Evolutionary conservation across 1,140 invertebrate genomes (phyloP).

Genomic region (Aphidius gifuensis): DNA sequence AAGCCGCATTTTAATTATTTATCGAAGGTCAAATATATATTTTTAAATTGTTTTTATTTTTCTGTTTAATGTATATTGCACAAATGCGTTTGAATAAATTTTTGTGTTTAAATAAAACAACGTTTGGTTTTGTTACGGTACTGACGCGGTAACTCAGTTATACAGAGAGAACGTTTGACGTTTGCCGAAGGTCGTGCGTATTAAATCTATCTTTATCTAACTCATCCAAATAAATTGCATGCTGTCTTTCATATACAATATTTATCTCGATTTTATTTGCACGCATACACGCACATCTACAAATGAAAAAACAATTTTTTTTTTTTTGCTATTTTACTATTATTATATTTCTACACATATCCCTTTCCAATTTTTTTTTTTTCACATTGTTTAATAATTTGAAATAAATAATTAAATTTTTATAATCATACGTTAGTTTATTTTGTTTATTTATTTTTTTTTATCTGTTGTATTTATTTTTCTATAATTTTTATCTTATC

Average conservation of each 20-base stretch:
- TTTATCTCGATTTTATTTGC: slow-evolving; percentile 4
- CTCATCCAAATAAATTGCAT: not conserved
- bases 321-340: too few species aligned
- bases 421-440: slow-evolving; percentile 3
- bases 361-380: not conserved
- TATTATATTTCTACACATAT: too few species aligned
- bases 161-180: slow-evolving; percentile 31
- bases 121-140: slow-evolving; percentile 20
- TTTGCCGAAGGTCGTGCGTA: slow-evolving; percentile 36
- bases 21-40: too few species aligned
- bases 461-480: not conserved
- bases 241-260: slow-evolving; percentile 3
- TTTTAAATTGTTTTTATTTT: too few species aligned
- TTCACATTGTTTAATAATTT: not conserved
- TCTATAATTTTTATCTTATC: not conserved
- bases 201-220: slow-evolving; percentile 21
- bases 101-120: too few species aligned
- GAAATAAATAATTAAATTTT: not conserved
- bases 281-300: not conserved
- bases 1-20: too few species aligned
- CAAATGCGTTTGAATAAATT: too few species aligned
- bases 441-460: not conserved
- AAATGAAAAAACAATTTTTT: too few species aligned
- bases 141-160: slow-evolving; percentile 22
- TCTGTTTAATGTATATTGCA: too few species aligned